These are phyloP conservation scores for Phenganax marumi DNA, from an alignment of 92 coral and sea anemone species.

Conservation along the genomic window DNA sequence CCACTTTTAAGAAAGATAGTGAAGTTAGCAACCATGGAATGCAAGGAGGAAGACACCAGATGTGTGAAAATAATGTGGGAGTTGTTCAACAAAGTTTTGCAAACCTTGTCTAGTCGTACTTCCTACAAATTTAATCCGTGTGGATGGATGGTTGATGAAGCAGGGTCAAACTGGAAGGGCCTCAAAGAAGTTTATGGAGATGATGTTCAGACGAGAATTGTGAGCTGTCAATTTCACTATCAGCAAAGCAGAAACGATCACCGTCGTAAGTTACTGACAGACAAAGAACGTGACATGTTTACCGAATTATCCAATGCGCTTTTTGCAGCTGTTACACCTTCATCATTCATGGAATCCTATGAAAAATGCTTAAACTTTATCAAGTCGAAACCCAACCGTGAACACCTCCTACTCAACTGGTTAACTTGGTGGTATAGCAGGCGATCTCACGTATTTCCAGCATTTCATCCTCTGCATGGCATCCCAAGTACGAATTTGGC, in stretches of 20 bases:
- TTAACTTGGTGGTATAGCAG: conserved; percentile 4
- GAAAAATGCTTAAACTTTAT: conserved; percentile 15
- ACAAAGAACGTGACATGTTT: neutral
- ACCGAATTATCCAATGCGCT: conserved; percentile 1
- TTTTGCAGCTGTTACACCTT: conserved; percentile 9
- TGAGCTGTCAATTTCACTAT: conserved; percentile 10
- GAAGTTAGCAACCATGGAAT: conserved; percentile 21
- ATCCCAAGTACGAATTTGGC: neutral
- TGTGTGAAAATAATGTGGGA: conserved; percentile 21
- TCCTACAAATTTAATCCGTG: conserved; percentile 10
- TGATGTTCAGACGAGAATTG: neutral
- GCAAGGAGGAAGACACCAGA: conserved; percentile 2
- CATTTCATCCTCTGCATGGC: conserved; percentile 11
- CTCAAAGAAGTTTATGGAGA: conserved; percentile 7
- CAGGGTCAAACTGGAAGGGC: conserved; percentile 9
- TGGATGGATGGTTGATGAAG: conserved; percentile 15
- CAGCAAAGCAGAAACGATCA: conserved; percentile 8
- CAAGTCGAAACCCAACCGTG: neutral
- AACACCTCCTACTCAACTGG: conserved; percentile 2
- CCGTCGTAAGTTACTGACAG: neutral
- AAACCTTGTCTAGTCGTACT: neutral
- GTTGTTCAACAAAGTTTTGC: conserved; percentile 17
- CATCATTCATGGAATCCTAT: neutral
- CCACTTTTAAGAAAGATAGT: conserved; percentile 7
- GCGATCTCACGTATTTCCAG: neutral